Percentiles rank a stretch among this genome's conserved stretches.
phyloP scores from a whole-genome alignment of 64 coral and sea anemone genomes.

The Orbicella faveolata region DNA sequence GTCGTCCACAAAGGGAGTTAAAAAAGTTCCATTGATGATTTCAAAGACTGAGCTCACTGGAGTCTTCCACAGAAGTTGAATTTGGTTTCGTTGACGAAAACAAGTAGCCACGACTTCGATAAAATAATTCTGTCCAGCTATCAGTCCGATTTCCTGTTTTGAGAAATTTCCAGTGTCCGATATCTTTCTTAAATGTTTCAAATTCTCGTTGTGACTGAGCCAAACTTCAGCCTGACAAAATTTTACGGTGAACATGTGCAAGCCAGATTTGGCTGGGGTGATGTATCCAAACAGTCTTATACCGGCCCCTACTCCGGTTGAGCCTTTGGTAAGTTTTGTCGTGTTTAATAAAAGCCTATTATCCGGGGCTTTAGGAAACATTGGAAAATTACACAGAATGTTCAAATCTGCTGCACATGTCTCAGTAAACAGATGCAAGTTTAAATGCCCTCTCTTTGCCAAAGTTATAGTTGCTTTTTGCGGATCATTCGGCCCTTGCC shows the following conservation, averaged over 20 bases:
- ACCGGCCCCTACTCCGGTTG: neutral
- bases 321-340: neutral
- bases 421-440: constrained; percentile 44
- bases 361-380: constrained; percentile 45
- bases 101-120: constrained; percentile 18
- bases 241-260: constrained; percentile 9
- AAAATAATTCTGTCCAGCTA: constrained; percentile 32
- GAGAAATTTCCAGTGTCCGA: neutral
- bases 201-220: neutral
- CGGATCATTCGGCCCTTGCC: neutral
- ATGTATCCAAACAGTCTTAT: constrained; percentile 36
- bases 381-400: constrained; percentile 37
- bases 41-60: neutral
- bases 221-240: constrained; percentile 9
- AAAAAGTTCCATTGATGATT: neutral
- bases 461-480: neutral
- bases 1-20: neutral
- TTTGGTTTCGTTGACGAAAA: neutral
- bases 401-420: constrained; percentile 28
- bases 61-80: constrained; percentile 42
- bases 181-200: neutral
- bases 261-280: constrained; percentile 4
- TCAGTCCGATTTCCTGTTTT: neutral
- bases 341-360: neutral
- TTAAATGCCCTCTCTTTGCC: constrained; percentile 6